These are phyloP conservation scores for Agrotis clavis DNA, from an alignment of 2,888 invertebrate genomes.

Conservation along the genomic window DNA sequence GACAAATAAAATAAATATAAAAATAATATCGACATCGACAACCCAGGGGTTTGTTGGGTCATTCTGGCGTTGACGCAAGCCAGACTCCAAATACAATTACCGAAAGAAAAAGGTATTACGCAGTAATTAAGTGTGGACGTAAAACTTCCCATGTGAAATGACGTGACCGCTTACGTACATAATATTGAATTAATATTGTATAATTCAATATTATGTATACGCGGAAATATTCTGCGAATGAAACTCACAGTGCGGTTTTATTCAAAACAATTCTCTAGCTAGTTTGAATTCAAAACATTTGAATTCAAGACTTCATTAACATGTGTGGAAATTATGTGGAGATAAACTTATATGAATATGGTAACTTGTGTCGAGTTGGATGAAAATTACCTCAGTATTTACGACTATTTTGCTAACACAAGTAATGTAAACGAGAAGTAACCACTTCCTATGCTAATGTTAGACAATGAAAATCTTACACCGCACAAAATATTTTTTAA, in stretches of 20 bases:
- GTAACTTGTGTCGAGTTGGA: not conserved
- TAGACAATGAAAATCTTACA: too few relatives aligned
- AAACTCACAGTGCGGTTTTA: slow-evolving; percentile 28
- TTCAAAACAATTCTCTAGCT: slow-evolving; percentile 36
- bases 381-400: not conserved
- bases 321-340: slow-evolving; percentile 20
- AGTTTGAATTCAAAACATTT: slow-evolving; percentile 57
- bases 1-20: too few relatives aligned
- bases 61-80: too few relatives aligned
- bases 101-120: too few relatives aligned
- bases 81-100: too few relatives aligned
- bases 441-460: too few relatives aligned
- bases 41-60: too few relatives aligned
- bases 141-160: not conserved
- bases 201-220: slow-evolving; percentile 25
- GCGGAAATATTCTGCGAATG: slow-evolving; percentile 10
- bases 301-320: slow-evolving; percentile 26
- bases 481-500: too few relatives aligned
- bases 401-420: too few relatives aligned
- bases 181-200: too few relatives aligned
- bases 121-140: not conserved
- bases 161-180: not conserved
- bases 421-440: too few relatives aligned
- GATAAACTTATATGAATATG: slow-evolving; percentile 21
- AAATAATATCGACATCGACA: too few relatives aligned